Conservation (phyloP, 2,797 vertebrate genomes). For the Poecilia picta region DNA sequence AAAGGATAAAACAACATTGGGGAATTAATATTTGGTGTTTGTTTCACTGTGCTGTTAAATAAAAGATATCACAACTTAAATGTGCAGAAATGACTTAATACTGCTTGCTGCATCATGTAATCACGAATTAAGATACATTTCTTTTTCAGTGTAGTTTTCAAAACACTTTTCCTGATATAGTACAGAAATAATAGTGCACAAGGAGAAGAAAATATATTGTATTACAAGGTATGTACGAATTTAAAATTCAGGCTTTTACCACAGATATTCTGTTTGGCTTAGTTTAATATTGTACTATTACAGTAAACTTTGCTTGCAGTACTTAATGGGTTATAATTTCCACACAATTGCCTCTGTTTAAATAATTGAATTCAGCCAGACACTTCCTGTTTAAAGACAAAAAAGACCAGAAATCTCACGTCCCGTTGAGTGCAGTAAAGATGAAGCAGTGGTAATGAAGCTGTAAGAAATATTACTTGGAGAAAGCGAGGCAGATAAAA, state of each 20-base stretch:
- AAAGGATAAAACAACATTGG: slow-evolving; percentile 59
- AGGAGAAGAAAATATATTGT: not conserved
- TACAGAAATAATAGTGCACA: not conserved
- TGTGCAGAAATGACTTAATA: not conserved
- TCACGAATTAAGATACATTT: not conserved
- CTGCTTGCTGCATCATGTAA: not conserved
- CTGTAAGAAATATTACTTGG: no score
- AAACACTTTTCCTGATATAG: not conserved
- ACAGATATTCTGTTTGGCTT: not conserved
- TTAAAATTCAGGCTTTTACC: not conserved
- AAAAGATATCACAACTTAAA: slow-evolving; percentile 9
- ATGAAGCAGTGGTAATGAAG: not conserved
- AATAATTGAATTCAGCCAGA: not conserved
- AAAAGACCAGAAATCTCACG: not conserved
- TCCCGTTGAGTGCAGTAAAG: not conserved
- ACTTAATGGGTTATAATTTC: not conserved
- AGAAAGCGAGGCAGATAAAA: no score
- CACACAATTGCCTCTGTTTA: not conserved
- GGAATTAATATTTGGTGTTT: not conserved
- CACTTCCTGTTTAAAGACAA: not conserved
- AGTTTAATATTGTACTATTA: no score
- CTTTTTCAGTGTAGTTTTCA: not conserved
- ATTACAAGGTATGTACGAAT: not conserved
- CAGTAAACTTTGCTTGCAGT: no score
- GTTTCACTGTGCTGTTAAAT: slow-evolving; percentile 21